These are phyloP conservation scores for Galago senegalensis DNA, from an alignment of 2,797 vertebrate genomes.

Conservation along the genomic window DNA sequence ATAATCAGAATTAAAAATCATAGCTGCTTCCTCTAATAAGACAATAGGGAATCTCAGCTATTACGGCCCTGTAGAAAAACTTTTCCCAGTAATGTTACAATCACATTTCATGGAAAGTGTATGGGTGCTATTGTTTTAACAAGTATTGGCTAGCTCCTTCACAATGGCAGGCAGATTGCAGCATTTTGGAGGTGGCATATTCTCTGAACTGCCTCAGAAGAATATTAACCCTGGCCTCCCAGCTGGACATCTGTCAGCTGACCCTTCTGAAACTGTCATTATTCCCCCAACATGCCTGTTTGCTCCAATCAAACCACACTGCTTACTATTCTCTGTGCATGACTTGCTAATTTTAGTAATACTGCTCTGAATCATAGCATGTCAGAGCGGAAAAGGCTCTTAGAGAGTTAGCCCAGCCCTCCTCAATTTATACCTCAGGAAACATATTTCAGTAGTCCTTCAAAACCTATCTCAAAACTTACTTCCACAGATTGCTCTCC, in stretches of 20 bases:
- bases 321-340: constrained; percentile 27
- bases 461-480: constrained; percentile 33
- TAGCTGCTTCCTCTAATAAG: constrained; percentile 69
- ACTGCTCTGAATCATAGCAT: constrained; percentile 73
- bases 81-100: constrained; percentile 40
- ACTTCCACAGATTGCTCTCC: constrained; percentile 19
- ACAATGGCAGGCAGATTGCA: not conserved
- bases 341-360: constrained; percentile 72
- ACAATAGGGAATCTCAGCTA: constrained; percentile 64
- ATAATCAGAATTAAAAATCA: constrained; percentile 74
- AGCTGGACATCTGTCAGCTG: constrained; percentile 4
- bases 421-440: constrained; percentile 75
- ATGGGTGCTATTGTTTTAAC: constrained; percentile 45
- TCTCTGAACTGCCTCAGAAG: not conserved
- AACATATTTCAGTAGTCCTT: constrained; percentile 73
- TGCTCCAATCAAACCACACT: constrained; percentile 60
- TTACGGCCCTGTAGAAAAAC: constrained; percentile 23
- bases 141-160: constrained; percentile 28
- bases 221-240: constrained; percentile 9
- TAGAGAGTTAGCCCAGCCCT: constrained; percentile 64
- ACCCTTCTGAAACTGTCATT: constrained; percentile 41
- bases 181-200: not conserved
- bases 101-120: constrained; percentile 34
- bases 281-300: constrained; percentile 30
- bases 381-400: constrained; percentile 74